phyloP scores from a whole-genome alignment of 2,888 invertebrate genomes.

The Formica aserva region DNA sequence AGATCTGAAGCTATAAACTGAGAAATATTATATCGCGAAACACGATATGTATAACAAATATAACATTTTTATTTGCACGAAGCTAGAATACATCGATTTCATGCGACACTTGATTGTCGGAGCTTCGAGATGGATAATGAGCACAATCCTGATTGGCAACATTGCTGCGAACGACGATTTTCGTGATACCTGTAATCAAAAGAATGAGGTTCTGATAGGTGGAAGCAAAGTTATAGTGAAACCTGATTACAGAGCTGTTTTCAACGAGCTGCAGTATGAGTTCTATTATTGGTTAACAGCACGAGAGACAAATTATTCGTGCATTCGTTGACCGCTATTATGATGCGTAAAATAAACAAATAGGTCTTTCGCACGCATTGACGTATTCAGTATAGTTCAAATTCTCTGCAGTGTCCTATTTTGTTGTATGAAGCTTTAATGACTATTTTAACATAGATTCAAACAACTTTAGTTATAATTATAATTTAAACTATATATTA shows the following conservation, averaged over 20 bases:
- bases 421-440: background rate
- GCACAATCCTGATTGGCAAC: slow-evolving; percentile 10
- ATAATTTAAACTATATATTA: background rate
- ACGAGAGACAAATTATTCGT: slow-evolving; percentile 50
- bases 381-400: slow-evolving; percentile 7
- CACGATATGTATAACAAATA: background rate
- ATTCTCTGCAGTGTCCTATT: slow-evolving; percentile 43
- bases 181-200: slow-evolving; percentile 58
- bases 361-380: slow-evolving; percentile 40
- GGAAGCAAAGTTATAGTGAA: slow-evolving; percentile 56
- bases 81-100: background rate
- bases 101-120: slow-evolving; percentile 38
- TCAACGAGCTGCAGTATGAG: slow-evolving; percentile 48
- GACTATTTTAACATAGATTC: background rate
- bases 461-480: background rate
- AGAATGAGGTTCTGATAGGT: slow-evolving; percentile 54
- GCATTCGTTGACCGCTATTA: slow-evolving; percentile 34
- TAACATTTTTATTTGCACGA: slow-evolving; percentile 7
- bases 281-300: slow-evolving; percentile 49
- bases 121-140: slow-evolving; percentile 21
- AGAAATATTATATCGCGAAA: background rate
- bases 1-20: background rate
- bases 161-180: slow-evolving; percentile 40
- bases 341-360: slow-evolving; percentile 54
- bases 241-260: slow-evolving; percentile 51